phyloP scores from a whole-genome alignment of 1,140 invertebrate genomes.

The Leptinotarsa undecemlineata region DNA sequence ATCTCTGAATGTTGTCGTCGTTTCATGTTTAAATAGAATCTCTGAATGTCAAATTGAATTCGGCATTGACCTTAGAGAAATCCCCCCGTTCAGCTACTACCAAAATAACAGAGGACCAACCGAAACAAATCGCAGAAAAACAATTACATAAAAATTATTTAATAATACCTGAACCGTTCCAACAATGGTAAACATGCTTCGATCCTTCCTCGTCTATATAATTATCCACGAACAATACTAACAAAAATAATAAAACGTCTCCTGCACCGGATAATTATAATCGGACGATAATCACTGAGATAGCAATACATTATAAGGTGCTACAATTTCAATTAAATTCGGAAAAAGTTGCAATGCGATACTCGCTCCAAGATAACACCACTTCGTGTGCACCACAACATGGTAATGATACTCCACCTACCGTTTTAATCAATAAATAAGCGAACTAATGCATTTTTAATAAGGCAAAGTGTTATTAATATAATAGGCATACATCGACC shows the following conservation, averaged over 20 bases:
- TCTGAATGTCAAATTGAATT: neutral
- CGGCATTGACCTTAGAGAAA: neutral
- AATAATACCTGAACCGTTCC: neutral
- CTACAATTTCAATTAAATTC: conserved; percentile 24
- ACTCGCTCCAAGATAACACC: neutral
- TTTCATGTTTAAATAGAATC: neutral
- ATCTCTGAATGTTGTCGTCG: neutral
- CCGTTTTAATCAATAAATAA: conserved; percentile 48
- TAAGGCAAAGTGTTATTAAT: conserved; percentile 50
- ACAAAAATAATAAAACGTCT: neutral
- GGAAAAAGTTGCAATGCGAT: conserved; percentile 20
- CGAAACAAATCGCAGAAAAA: neutral
- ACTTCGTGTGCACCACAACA: conserved; percentile 22
- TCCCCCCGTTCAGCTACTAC: neutral
- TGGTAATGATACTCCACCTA: conserved; percentile 22
- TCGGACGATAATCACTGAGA: neutral
- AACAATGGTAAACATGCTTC: neutral
- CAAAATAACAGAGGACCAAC: neutral
- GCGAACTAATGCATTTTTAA: conserved; percentile 50
- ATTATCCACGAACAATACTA: neutral
- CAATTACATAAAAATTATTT: conserved; percentile 8
- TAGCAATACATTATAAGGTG: conserved; percentile 15
- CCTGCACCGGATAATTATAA: conserved; percentile 14
- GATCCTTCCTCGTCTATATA: neutral
- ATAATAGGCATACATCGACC: conserved; percentile 50